phyloP scores from a whole-genome alignment of 1,140 invertebrate genomes.

The Calliphora vicina region DNA sequence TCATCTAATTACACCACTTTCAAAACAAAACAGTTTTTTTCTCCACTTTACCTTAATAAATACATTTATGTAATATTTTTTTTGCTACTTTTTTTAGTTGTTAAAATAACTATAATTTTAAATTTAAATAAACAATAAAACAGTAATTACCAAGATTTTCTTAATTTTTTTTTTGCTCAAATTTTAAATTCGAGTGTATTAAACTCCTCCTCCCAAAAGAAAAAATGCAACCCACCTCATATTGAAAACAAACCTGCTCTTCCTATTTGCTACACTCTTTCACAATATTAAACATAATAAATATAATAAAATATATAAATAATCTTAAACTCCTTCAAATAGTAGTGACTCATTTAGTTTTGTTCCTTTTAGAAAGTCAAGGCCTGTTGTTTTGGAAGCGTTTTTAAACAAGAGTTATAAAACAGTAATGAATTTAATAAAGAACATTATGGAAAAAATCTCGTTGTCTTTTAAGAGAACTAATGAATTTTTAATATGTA shows the following conservation, averaged over 20 bases:
- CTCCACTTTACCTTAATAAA: neutral
- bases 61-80: neutral
- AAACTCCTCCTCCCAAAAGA: neutral
- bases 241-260: neutral
- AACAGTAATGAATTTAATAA: too few relatives aligned
- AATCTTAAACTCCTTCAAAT: neutral
- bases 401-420: too few relatives aligned
- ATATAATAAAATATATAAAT: neutral
- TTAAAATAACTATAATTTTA: neutral
- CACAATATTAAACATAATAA: neutral
- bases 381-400: too few relatives aligned
- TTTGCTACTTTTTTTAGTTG: slow-evolving; percentile 7
- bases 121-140: slow-evolving; percentile 1
- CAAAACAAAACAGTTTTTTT: neutral
- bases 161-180: neutral
- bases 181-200: neutral
- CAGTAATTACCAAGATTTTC: neutral
- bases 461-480: too few relatives aligned
- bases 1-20: neutral
- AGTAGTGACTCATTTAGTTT: too few relatives aligned
- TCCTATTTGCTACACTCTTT: neutral
- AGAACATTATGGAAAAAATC: too few relatives aligned
- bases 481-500: too few relatives aligned
- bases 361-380: too few relatives aligned
- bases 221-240: neutral